phyloP scores from a whole-genome alignment of 2,888 invertebrate genomes.

The Diaperis boleti region DNA sequence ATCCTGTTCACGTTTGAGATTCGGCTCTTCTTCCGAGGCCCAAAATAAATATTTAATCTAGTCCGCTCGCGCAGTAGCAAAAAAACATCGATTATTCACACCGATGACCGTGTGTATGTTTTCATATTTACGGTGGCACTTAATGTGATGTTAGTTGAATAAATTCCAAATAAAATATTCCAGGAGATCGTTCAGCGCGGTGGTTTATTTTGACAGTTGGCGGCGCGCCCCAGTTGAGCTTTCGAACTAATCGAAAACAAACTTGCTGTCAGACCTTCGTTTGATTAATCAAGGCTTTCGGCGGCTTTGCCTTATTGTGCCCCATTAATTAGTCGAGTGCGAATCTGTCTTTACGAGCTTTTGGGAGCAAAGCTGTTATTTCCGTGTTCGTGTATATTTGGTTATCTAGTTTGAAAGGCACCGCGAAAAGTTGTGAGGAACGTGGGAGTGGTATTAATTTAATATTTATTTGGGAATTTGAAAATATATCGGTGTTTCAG shows the following conservation, averaged over 20 bases:
- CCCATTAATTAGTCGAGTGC: not conserved
- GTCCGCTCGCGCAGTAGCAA: not conserved
- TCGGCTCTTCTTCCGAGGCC: constrained; percentile 1
- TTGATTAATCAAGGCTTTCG: constrained; percentile 14
- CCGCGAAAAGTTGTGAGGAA: no score
- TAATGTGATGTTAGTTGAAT: constrained; percentile 13
- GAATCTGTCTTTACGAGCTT: not conserved
- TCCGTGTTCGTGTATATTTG: not conserved
- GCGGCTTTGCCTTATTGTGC: not conserved
- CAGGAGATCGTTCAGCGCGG: not conserved
- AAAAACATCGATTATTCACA: constrained; percentile 10
- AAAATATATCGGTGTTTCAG: no score
- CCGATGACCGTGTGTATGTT: constrained; percentile 5
- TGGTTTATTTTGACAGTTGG: constrained; percentile 27
- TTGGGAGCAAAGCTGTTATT: not conserved
- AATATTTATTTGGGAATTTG: no score
- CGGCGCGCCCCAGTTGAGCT: not conserved
- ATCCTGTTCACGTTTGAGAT: constrained; percentile 4
- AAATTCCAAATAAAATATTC: constrained; percentile 1
- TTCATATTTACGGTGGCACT: constrained; percentile 12
- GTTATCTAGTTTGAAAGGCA: no score
- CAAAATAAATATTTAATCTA: constrained; percentile 26
- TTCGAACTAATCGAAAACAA: constrained; percentile 22
- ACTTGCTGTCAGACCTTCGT: constrained; percentile 23
- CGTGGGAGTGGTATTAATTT: no score